A percentile compares a stretch with the other conserved stretches of the same genome.
Evolutionary conservation across 2,113 vertebrate genomes (phyloP).

Genomic region (Scomber japonicus): DNA sequence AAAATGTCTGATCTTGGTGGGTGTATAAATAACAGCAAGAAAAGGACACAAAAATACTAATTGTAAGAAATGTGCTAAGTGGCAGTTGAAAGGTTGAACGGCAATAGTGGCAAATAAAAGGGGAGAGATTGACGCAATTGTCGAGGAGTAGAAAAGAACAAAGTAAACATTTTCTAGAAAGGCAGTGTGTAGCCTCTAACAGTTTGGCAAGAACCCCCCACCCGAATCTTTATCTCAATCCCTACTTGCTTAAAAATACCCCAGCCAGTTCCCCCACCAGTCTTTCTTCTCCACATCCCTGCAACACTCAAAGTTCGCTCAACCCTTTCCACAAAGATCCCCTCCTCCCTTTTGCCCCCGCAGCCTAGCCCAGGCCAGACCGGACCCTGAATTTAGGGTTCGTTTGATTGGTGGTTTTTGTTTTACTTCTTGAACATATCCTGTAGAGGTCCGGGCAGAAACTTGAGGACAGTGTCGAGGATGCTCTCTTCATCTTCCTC

Average conservation of each 20-base stretch:
- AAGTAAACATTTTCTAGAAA: conserved; percentile 69
- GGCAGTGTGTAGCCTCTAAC: conserved; percentile 82
- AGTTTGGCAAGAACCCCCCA: conserved; percentile 64
- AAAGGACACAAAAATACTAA: conserved; percentile 30
- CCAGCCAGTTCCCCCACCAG: neutral
- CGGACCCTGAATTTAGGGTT: conserved; percentile 54
- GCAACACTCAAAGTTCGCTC: neutral
- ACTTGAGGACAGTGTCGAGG: conserved; percentile 98
- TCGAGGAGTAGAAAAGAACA: conserved; percentile 68
- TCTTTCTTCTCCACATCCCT: neutral
- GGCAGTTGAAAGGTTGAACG: conserved; percentile 65
- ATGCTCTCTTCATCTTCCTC: conserved; percentile 98
- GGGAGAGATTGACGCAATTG: conserved; percentile 37
- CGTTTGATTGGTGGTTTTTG: conserved; percentile 50
- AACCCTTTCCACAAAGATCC: conserved; percentile 24
- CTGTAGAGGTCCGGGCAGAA: conserved; percentile 96
- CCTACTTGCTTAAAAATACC: conserved; percentile 23
- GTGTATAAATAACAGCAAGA: conserved; percentile 14
- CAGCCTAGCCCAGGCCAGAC: conserved; percentile 61
- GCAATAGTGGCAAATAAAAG: conserved; percentile 48
- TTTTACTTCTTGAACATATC: conserved; percentile 99
- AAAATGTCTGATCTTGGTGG: conserved; percentile 23
- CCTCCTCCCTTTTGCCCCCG: conserved; percentile 63
- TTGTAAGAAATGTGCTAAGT: conserved; percentile 61
- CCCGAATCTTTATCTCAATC: conserved; percentile 8